A percentile compares a stretch with the other conserved stretches of the same genome.
Conservation (phyloP, 2,888 invertebrate genomes). For the Noctua janthe region DNA sequence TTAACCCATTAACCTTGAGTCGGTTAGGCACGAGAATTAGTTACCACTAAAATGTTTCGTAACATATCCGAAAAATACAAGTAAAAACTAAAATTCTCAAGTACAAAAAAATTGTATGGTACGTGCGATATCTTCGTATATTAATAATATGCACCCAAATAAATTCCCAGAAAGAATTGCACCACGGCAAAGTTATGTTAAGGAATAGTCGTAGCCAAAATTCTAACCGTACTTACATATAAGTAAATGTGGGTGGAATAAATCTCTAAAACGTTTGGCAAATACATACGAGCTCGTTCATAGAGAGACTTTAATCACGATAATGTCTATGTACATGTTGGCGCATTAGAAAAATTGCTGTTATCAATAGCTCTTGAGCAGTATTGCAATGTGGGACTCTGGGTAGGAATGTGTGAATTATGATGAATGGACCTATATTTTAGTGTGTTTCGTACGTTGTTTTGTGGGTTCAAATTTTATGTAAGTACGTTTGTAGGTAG, state of each 20-base stretch:
- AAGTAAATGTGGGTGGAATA: slow-evolving; percentile 60
- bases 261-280: slow-evolving; percentile 70
- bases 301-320: slow-evolving; percentile 75
- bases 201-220: slow-evolving; percentile 61
- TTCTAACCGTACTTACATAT: slow-evolving; percentile 55
- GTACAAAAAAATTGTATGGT: not conserved
- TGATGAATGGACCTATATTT: slow-evolving; percentile 29
- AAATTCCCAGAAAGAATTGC: slow-evolving; percentile 54
- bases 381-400: slow-evolving; percentile 53
- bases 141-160: slow-evolving; percentile 47
- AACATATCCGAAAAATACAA: not conserved
- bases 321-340: slow-evolving; percentile 72
- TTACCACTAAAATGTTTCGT: no score
- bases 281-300: slow-evolving; percentile 68
- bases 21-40: no score
- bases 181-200: slow-evolving; percentile 42
- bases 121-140: slow-evolving; percentile 18
- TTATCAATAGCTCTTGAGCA: slow-evolving; percentile 71
- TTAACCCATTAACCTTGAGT: not conserved
- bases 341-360: slow-evolving; percentile 80
- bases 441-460: not conserved
- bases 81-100: not conserved
- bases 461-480: no score
- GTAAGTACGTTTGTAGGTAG: no score
- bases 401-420: slow-evolving; percentile 35